Evolutionary conservation across 2,888 invertebrate genomes (phyloP), one percentile per base, ranked within the genome.

Genomic region (Caenorhabditis sulstoni): DNA sequence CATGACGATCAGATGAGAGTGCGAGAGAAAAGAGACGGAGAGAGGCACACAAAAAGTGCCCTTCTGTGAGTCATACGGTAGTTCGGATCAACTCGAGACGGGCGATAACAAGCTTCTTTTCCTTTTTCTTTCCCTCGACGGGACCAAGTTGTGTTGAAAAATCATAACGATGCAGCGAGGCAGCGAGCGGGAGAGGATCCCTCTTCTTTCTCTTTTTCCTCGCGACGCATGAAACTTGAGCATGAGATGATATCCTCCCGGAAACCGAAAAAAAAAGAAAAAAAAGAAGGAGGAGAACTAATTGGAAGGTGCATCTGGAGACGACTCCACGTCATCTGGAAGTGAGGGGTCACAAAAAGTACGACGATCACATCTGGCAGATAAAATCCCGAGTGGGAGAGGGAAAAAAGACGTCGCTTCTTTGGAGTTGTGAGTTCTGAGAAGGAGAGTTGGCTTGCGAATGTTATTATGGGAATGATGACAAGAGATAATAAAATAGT

Each of bases 121-220:
- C n/a, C n/a, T 29, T 29, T 7, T 29, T 29, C 29, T 3, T 41
- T 11, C 11, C 11, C 14, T 41, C 41, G 64, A 39, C 39, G 4
- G 29, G 29, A 29, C n/a, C n/a, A 7, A 29, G 62, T 23, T 65
- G 39, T 61, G 61, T 58, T 49, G 47, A 71, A 73, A 73, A 71
- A 73, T 73, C 73, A 73, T 73, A 73, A 73, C 73, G 73, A 64
- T 73, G 73, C 64, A 64, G 73, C 29, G 64, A 58, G n/a, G n/a
- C n/a, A n/a, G n/a, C 57, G 64, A 71, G 49, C 35, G 71, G 3
- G 14, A 20, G 23, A 29, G 41, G 61, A 58, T 47, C 49, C 68
- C 50, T 50, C 50, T 50, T 49, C 49, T 49, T 22, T 50, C 37
- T 22, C 62, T 39, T 29, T 7, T 29, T 29, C n/a, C 41, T 29